Evolutionary conservation across 2,888 invertebrate species (phyloP).

Genomic region (Pediacus dermestoides): DNA sequence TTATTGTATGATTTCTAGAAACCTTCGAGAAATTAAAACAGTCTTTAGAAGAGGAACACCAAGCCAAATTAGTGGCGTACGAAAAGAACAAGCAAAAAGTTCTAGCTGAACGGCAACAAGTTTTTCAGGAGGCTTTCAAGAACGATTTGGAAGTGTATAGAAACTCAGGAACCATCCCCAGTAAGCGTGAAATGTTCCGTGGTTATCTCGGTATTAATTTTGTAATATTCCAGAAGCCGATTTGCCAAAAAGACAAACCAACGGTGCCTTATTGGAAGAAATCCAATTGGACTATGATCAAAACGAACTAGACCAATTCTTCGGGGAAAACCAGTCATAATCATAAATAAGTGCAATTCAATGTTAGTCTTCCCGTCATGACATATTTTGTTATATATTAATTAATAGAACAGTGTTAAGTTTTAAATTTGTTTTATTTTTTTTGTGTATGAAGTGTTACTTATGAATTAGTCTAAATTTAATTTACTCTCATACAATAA

Average conservation of each 20-base stretch:
- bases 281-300: conserved; percentile 60
- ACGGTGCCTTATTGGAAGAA: conserved; percentile 58
- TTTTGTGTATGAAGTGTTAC: not conserved
- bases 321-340: conserved; percentile 46
- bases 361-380: too few species aligned
- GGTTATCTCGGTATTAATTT: too few species aligned
- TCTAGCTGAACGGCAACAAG: conserved; percentile 63
- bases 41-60: conserved; percentile 57
- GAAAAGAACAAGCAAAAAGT: conserved; percentile 57
- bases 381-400: too few species aligned
- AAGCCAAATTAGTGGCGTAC: conserved; percentile 54
- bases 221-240: conserved; percentile 28
- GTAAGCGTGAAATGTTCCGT: too few species aligned
- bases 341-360: too few species aligned
- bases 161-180: conserved; percentile 59
- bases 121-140: conserved; percentile 68
- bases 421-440: not conserved
- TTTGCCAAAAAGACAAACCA: conserved; percentile 31
- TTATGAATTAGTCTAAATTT: too few species aligned
- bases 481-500: too few species aligned
- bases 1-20: conserved; percentile 32
- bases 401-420: too few species aligned
- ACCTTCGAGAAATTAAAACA: conserved; percentile 49
- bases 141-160: conserved; percentile 64
- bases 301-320: conserved; percentile 61